Conservation (phyloP, 2,888 invertebrate species). For the Beris chalybata region DNA sequence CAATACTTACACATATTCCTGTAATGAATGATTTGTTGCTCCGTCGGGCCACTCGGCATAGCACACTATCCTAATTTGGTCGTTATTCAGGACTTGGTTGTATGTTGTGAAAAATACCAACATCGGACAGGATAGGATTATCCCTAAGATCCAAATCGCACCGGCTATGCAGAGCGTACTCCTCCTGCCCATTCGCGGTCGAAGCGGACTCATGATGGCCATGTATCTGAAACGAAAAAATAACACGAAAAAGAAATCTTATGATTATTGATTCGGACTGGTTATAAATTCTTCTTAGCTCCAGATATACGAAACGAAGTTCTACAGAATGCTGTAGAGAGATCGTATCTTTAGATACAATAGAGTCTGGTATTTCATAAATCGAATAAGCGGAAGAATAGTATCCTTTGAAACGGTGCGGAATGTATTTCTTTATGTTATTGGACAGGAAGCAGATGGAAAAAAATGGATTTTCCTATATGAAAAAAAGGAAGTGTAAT, state of each 20-base stretch:
- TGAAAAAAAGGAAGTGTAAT: too few species aligned
- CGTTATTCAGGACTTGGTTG: slow-evolving; percentile 60
- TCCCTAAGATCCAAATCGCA: slow-evolving; percentile 80
- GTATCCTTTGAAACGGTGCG: too few species aligned
- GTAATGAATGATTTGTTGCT: slow-evolving; percentile 66
- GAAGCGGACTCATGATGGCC: slow-evolving; percentile 91
- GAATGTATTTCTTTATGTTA: too few species aligned
- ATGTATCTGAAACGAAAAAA: slow-evolving; percentile 72
- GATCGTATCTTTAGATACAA: too few species aligned
- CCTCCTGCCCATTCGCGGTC: slow-evolving; percentile 83
- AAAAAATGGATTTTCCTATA: too few species aligned
- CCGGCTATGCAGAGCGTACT: slow-evolving; percentile 81
- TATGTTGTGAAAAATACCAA: slow-evolving; percentile 80
- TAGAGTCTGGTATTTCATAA: too few species aligned
- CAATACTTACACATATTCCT: slow-evolving; percentile 75
- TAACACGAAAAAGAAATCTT: slow-evolving; percentile 2
- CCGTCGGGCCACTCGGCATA: slow-evolving; percentile 87
- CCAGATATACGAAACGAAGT: background rate
- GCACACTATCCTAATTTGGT: slow-evolving; percentile 70
- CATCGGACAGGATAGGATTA: slow-evolving; percentile 80
- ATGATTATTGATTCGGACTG: background rate
- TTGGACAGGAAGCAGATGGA: too few species aligned
- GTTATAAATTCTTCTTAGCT: too few species aligned
- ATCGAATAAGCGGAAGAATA: too few species aligned
- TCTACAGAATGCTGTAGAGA: background rate